These are phyloP conservation scores for Dinocampus coccinellae DNA, from an alignment of 2,888 invertebrate species.

Conservation along the genomic window DNA sequence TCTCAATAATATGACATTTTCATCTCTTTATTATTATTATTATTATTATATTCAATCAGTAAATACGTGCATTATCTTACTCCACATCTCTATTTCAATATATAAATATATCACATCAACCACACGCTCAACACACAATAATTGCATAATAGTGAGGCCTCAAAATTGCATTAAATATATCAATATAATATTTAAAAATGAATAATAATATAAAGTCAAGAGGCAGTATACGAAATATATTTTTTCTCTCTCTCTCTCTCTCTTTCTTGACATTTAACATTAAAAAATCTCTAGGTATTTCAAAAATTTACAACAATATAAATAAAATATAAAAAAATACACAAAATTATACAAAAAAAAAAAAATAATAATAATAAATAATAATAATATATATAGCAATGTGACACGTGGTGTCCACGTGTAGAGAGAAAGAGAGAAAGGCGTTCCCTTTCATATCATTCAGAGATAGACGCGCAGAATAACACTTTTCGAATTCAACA, in stretches of 20 bases:
- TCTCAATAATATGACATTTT: not conserved
- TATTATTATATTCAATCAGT: no score
- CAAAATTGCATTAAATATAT: conserved; percentile 28
- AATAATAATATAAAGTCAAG: no score
- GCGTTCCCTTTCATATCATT: conserved; percentile 70
- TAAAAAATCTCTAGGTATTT: no score
- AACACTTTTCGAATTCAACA: conserved; percentile 69
- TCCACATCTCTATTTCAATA: no score
- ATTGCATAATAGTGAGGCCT: not conserved
- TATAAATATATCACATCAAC: not conserved
- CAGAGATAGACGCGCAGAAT: conserved; percentile 70
- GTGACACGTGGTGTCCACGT: conserved; percentile 66
- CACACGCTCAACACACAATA: conserved; percentile 40
- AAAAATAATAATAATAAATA: conserved; percentile 32
- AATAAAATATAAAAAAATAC: not conserved
- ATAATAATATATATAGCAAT: conserved; percentile 35
- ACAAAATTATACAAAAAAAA: not conserved
- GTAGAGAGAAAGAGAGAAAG: conserved; percentile 54
- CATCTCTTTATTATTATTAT: not conserved
- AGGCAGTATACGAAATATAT: not conserved
- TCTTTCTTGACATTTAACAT: no score
- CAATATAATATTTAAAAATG: conserved; percentile 32
- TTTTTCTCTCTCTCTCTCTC: conserved; percentile 28
- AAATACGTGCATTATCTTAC: conserved; percentile 10
- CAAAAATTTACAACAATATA: not conserved